These are phyloP conservation scores for Idris sp. DNA, from an alignment of 1,140 invertebrate species.

Conservation along the genomic window DNA sequence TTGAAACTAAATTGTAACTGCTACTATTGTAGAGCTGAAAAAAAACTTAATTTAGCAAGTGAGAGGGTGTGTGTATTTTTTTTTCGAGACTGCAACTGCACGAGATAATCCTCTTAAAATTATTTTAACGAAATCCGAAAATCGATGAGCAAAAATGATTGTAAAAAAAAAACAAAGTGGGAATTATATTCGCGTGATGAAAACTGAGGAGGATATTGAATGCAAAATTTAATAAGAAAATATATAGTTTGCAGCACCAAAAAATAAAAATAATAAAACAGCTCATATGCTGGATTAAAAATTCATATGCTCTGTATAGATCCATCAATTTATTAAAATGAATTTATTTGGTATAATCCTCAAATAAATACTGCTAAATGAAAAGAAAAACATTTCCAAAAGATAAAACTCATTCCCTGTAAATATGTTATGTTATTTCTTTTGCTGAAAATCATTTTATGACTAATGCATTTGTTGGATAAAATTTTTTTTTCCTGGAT, in stretches of 20 bases:
- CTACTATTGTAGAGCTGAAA: conserved; percentile 1
- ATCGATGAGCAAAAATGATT: conserved; percentile 11
- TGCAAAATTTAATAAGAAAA: conserved; percentile 22
- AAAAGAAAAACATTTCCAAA: no score
- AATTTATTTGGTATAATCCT: no score
- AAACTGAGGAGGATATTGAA: conserved; percentile 25
- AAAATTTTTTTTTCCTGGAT: conserved; percentile 16
- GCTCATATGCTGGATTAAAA: no score
- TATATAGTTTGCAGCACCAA: no score
- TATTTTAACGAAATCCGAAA: conserved; percentile 18
- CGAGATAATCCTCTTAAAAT: conserved; percentile 34
- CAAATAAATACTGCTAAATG: no score
- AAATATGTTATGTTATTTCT: no score
- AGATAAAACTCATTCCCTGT: no score
- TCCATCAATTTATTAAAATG: no score
- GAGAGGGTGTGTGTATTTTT: conserved; percentile 4
- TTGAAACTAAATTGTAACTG: conserved; percentile 4
- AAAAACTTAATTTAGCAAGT: conserved; percentile 31
- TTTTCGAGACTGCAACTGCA: background rate
- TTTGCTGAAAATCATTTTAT: no score
- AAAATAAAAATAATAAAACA: no score
- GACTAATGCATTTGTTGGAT: no score
- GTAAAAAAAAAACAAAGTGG: conserved; percentile 18
- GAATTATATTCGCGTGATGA: conserved; percentile 15
- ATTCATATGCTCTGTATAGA: no score